Evolutionary conservation across 2,888 invertebrate species (phyloP), one percentile per base, ranked within the genome.

Genomic region (Pocota personata): DNA sequence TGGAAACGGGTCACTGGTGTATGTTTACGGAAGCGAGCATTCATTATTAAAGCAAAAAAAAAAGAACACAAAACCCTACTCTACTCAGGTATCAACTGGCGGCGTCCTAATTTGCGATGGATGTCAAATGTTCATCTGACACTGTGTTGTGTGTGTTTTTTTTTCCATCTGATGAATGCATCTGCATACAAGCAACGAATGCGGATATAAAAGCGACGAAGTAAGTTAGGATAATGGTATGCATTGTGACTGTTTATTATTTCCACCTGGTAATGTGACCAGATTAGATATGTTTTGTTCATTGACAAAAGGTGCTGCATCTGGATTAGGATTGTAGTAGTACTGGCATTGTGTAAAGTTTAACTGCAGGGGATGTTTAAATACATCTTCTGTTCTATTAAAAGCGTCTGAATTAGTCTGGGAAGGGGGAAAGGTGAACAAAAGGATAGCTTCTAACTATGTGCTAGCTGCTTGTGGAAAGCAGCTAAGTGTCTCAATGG

Each of bases 1-100:
- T 76, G 62, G 30, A 82, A 86, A 71, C 72, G 43, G 82, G 86
- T 86, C 86, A 86, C n/a, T 62, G 67, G 71, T 82, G 55, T 86
- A 76, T 82, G 76, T 72, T 82, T 75, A 60, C 86, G 75, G 83
- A 84, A 84, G 43, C 32, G 35, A 48, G 75, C 62, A 79, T 69
- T 79, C 79, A 79, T 80, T 80, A 75, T 48, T 30, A 46, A 67
- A 72, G 58, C 6, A 71, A 12, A 58, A 35, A 27, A 19, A 19
- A 10, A 57, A 19, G 52, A 21, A 35, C 32, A 57, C 10, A 50
- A 62, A 48, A 48, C 71, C 27, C 19, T 40, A 27, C 46, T 60
- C 21, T 52, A 30, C 55, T 62, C 76, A 76, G 69, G 69, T 72
- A 62, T 40, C 62, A 69, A 69, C 50, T 27, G 66, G 24, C 46